phyloP scores from a whole-genome alignment of 2,888 invertebrate genomes.

The Lasioglossum zephyrum region DNA sequence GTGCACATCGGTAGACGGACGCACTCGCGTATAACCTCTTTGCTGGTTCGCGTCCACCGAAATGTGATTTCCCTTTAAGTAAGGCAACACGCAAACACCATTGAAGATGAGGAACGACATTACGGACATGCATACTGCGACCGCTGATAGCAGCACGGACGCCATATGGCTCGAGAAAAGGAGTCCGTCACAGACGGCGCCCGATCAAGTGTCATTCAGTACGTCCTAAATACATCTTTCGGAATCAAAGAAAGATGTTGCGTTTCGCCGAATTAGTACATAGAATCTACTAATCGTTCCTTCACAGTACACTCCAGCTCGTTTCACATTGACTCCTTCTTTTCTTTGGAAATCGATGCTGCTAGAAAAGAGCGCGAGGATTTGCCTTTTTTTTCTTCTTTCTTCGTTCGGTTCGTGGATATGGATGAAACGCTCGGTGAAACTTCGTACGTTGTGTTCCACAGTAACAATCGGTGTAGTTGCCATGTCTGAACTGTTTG shows the following conservation, averaged over 20 bases:
- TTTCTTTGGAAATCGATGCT: constrained; percentile 33
- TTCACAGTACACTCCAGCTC: constrained; percentile 13
- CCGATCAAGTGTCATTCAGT: constrained; percentile 70
- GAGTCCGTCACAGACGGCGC: constrained; percentile 63
- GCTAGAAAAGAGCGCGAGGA: constrained; percentile 47
- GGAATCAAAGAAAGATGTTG: constrained; percentile 33
- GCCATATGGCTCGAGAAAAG: constrained; percentile 74
- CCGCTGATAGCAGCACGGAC: constrained; percentile 71
- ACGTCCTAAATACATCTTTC: constrained; percentile 63
- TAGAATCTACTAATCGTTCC: neutral
- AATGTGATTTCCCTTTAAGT: constrained; percentile 60
- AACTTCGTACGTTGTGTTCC: neutral
- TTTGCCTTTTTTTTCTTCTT: constrained; percentile 5
- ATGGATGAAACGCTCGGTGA: neutral
- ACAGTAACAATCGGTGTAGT: neutral
- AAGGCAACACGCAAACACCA: constrained; percentile 29
- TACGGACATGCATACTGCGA: constrained; percentile 68
- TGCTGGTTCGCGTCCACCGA: constrained; percentile 49
- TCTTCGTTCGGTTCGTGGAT: neutral
- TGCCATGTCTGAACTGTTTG: neutral
- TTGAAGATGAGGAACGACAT: constrained; percentile 71
- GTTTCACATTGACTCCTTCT: constrained; percentile 24
- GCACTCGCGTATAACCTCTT: constrained; percentile 63
- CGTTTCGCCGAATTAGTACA: constrained; percentile 17
- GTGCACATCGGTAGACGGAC: constrained; percentile 62